Evolutionary conservation across 2,888 invertebrate genomes (phyloP), one percentile per base, ranked within the genome.

Genomic region (Oeneis ivallda): DNA sequence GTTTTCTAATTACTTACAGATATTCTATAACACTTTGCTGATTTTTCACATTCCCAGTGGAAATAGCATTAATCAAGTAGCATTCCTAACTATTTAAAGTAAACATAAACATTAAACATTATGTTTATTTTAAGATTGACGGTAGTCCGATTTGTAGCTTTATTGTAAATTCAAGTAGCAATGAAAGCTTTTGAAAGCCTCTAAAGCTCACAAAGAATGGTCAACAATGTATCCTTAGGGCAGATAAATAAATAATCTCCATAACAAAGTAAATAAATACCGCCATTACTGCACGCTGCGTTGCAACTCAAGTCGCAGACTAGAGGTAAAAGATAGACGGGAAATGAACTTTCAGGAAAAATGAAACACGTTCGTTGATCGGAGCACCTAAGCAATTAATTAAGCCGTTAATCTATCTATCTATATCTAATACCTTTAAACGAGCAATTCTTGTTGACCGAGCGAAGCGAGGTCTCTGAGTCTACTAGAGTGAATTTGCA

Each of bases 191-290:
- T 79, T 76, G 43, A 74, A 71, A 74, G 72, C 75, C 70, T 79
- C 76, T 77, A 80, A 50, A 65, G 39, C 64, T 45, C 56, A 60
- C 70, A 68, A 60, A 64, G 62, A 63, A 50, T 50, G 64, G 66
- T 64, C 65, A 66, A 70, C 69, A 68, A 68, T 62, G 63, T 58
- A 69, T 65, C 62, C 63, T 60, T 65, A 39, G 64, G 49, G 50
- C 39, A 73, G 54, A 50, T 73, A 85, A 82, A 83, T 79, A 82
- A 83, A 82, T 82, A 83, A 80, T 78, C 76, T 75, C 71, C 72
- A 71, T 69, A 78, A 78, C 79, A 80, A 84, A 87, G 84, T 85
- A 87, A 87, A 87, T 86, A 84, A 80, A 82, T 77, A 82, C 76
- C 73, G 73, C 77, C 74, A 82, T 82, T 80, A 85, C 53, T 53